Base-by-base conservation (phyloP, 2,888 invertebrate genomes). In the Dexiosoma caninum region DNA sequence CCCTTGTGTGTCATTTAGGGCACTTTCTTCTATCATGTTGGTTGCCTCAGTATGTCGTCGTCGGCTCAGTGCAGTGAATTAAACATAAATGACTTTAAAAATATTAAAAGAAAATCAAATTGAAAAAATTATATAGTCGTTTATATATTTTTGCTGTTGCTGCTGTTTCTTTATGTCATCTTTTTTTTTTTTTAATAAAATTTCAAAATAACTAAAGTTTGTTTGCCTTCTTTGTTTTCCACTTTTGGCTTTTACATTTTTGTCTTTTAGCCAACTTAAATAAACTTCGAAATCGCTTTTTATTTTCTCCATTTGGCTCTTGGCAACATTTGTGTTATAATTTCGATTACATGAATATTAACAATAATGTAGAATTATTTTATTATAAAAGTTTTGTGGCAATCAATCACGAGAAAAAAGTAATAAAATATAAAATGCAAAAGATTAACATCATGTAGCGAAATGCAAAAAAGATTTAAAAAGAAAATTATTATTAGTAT, bases 281-380 rank as follows among this genome's bases (percentile, higher is more conserved):
- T 51, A 40, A 71, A 60, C 37, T 69, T 30, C 16, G n/a, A 44
- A 14, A 44, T 69, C 27, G 27, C 9, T 60, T 60, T 67, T 55
- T 62, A 37, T 46, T 40, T 27, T 46, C 9, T 46, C 27, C 30
- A 14, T 55, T 71, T 66, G 19, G 16, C 12, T 70, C 40, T 80
- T 80, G 75, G 71, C 75, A 80, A 40, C 64, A 46, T 71, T 80
- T 76, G 51, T 32, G 60, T 35, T 62, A 55, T 71, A 76, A 71
- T 76, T 80, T 80, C 75, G 64, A 66, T 76, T 76, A 76, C 75
- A 80, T 44, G 75, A 40, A 66, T 75, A 80, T 76, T 80, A 80
- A 74, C 57, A 66, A 32, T 30, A n/a, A 37, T 64, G 7, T 21
- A 35, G 32, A 44, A 59, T 75, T 64, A 42, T 44, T 60, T 44